phyloP scores from a whole-genome alignment of 2,113 vertebrate species.

The Neolamprologus toae region DNA sequence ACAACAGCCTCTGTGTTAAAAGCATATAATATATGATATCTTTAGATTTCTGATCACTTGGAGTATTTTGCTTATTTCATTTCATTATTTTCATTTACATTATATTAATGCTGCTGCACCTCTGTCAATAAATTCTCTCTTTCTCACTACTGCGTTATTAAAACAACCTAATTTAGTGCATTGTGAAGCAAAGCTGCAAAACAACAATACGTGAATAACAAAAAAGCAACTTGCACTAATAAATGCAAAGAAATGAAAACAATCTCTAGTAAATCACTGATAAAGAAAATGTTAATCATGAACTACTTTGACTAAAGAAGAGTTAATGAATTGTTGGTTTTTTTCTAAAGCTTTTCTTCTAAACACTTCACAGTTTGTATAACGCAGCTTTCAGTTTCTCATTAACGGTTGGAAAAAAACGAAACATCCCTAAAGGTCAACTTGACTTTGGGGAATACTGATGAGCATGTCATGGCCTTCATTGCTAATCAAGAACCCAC shows the following conservation, averaged over 20 bases:
- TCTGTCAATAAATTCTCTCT: not conserved
- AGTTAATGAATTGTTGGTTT: rapidly evolving
- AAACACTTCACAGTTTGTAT: not conserved
- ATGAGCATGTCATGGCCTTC: not conserved
- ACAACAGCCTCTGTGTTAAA: not conserved
- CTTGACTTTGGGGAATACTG: not conserved
- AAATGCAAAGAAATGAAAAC: not conserved
- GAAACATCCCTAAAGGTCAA: not conserved
- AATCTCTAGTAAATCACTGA: not conserved
- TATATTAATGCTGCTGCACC: not conserved
- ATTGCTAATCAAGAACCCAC: not conserved
- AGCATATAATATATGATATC: not conserved
- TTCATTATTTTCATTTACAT: no score
- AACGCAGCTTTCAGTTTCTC: not conserved
- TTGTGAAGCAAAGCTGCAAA: not conserved
- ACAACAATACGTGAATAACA: not conserved
- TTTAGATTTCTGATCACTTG: not conserved
- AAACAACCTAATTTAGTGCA: not conserved
- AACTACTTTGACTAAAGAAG: not conserved
- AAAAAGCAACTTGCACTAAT: not conserved
- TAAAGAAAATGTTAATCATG: not conserved
- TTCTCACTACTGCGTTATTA: not conserved
- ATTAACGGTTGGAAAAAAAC: not conserved
- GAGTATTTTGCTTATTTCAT: not conserved
- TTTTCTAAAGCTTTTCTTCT: not conserved